Base-by-base conservation (phyloP, 2,113 vertebrate genomes). In the Pan paniscus region DNA sequence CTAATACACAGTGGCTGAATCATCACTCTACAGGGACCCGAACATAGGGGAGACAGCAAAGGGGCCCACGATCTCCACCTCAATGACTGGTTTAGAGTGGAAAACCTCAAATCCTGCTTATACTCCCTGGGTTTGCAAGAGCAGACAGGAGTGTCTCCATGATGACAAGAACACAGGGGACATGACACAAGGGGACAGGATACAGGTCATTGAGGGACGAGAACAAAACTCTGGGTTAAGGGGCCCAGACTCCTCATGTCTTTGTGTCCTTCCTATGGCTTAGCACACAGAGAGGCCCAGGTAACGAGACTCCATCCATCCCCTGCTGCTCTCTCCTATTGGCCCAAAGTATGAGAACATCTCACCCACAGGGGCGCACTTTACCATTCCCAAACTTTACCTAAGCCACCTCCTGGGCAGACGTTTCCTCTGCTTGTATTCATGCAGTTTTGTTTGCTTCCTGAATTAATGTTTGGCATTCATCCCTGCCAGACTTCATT, bases 1-100 rank as follows among this genome's bases (percentile, higher is more conserved):
- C 40, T 10, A 68, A 67, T 3, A 4, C 30, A 38, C 6, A 38
- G 70, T n/a, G 43, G 3, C 13, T 43, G 30, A 84, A 46, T 70
- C 38, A 38, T 30, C 5, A 2, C 13, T 84, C 78, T 20, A 1
- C 3, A 55, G 76, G 10, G 13, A 43, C 11, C 40, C 0, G 0
- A 25, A n/a, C 46, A 7, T 25, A 9, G 9, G 3, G 43, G 10
- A 46, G 27, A 30, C 5, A 57, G 8, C 20, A 20, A 18, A 27
- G 18, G 16, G 3, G n/a, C 14, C n/a, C 18, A 67, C 0, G 3
- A 23, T 57, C 68, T 48, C 55, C 25, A 82, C 38, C 38, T 75
- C 12, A 2, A 1, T n/a, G 20, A 84, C 80, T 64, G 3, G 13
- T 61, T 25, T 73, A 43, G 27, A 32, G 32, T 35, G 17, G 38